Conservation (phyloP, 1,140 invertebrate genomes). For the Drosophila nebulosa region DNA sequence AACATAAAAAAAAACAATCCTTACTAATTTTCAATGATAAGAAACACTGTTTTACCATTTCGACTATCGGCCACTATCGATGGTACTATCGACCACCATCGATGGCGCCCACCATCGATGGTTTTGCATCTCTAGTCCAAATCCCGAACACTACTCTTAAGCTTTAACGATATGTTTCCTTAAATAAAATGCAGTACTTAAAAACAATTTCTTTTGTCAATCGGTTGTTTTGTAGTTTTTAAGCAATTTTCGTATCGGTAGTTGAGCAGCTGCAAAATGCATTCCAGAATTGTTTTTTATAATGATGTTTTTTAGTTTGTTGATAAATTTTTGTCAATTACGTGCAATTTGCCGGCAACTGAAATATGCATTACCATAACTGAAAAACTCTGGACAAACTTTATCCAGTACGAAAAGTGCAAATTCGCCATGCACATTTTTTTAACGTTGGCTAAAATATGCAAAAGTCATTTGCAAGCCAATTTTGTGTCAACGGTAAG, state of each 20-base stretch:
- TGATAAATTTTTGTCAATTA: not conserved
- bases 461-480: slow-evolving; percentile 51
- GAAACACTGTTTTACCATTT: too few relatives aligned
- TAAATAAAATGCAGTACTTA: too few relatives aligned
- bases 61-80: too few relatives aligned
- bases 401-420: slow-evolving; percentile 16
- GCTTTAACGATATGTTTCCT: too few relatives aligned
- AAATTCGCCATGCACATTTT: slow-evolving; percentile 30
- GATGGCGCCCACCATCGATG: too few relatives aligned
- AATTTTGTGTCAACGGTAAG: slow-evolving; percentile 24
- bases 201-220: too few relatives aligned
- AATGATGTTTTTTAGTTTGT: not conserved
- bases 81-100: too few relatives aligned
- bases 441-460: slow-evolving; percentile 33
- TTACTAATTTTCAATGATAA: too few relatives aligned
- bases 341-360: slow-evolving; percentile 7
- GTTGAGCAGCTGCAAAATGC: not conserved
- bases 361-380: slow-evolving; percentile 36
- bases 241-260: not conserved
- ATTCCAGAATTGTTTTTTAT: not conserved
- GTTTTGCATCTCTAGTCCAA: too few relatives aligned
- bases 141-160: too few relatives aligned
- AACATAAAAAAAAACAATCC: too few relatives aligned
- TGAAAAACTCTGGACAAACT: not conserved
- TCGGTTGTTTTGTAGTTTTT: not conserved